Evolutionary conservation across 2,888 invertebrate species (phyloP), one percentile per base, ranked within the genome.

Genomic region (Phengaris alcon): DNA sequence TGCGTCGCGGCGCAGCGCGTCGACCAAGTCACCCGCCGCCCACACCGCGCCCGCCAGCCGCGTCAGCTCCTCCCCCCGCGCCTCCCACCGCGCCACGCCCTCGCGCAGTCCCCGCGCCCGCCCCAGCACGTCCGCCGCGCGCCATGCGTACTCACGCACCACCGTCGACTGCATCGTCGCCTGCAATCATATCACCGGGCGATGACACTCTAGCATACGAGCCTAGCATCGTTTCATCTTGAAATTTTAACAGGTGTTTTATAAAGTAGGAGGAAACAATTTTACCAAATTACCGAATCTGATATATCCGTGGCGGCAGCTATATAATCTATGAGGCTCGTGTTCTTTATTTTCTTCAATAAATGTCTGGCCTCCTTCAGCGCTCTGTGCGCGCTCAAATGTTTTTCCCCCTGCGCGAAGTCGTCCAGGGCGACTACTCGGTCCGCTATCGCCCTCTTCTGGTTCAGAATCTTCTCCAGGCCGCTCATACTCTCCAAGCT

Each of bases 371-470:
- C 94, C 79, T 94, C 93, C 75, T 91, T 93, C 75, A 93, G 76
- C 6, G 93, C 90, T 78, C 90, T 84, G 74, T 94, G 91, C 1
- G 94, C 90, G 70, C 89, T 90, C 70, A 93, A 78, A 81, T 93
- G 93, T 75, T 87, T 88, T 78, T 93, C 93, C 0, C 92, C 91
- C 69, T 87, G 85, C 15, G 93, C 93, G 74, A 94, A 94, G 6
- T 94, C 94, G 75, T 93, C 90, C 35, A 94, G 80, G n/a, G 85
- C 89, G 59, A 90, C 92, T n/a, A 91, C 90, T 77, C 86, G 86
- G 75, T 89, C 90, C 2, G 87, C 89, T 13, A 92, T 78, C 74
- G 82, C 84, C 68, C 87, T 84, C 51, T 87, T 85, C 72, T 88
- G 84, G 74, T 87, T 89, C 7, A 91, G 76, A 6, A 90, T 89